phyloP scores from a whole-genome alignment of 2,113 vertebrate species.

The Sinocyclocheilus anshuiensis region DNA sequence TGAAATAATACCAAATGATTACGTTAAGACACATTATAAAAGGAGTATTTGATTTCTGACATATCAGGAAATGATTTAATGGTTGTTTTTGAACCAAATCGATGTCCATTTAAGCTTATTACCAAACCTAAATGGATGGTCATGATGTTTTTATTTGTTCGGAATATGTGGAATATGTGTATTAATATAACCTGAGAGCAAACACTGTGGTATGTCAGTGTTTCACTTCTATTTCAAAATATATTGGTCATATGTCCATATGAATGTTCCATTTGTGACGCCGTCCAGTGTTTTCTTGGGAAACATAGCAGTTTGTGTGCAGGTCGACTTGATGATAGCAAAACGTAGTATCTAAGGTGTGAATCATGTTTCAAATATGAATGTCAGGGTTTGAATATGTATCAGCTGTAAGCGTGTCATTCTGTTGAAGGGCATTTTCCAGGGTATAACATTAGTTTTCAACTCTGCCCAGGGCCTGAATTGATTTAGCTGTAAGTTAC shows the following conservation, averaged over 20 bases:
- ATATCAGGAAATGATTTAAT: conserved; percentile 40
- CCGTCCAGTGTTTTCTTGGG: background rate
- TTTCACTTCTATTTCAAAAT: conserved; percentile 21
- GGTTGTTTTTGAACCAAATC: conserved; percentile 28
- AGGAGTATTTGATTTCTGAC: conserved; percentile 37
- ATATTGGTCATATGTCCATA: conserved; percentile 30
- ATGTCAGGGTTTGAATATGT: conserved; percentile 37
- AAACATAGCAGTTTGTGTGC: background rate
- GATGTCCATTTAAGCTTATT: conserved; percentile 3
- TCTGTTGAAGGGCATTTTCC: conserved; percentile 4
- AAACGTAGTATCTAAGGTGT: background rate
- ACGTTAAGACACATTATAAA: conserved; percentile 5
- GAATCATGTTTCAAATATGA: conserved; percentile 6
- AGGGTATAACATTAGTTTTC: background rate
- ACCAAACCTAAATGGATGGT: conserved; percentile 16
- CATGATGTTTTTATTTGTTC: background rate
- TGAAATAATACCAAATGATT: conserved; percentile 11
- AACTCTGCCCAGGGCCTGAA: conserved; percentile 13
- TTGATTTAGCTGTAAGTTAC: conserved; percentile 28
- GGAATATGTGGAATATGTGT: background rate
- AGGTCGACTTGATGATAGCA: background rate
- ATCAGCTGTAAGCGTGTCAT: conserved; percentile 24
- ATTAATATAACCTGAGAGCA: conserved; percentile 16
- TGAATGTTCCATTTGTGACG: conserved; percentile 4
- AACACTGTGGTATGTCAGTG: conserved; percentile 30